Percentiles rank a stretch among this genome's conserved stretches.
These are phyloP conservation scores for Tetrax tetrax DNA, from an alignment of 2,113 vertebrate genomes.

Conservation along the genomic window DNA sequence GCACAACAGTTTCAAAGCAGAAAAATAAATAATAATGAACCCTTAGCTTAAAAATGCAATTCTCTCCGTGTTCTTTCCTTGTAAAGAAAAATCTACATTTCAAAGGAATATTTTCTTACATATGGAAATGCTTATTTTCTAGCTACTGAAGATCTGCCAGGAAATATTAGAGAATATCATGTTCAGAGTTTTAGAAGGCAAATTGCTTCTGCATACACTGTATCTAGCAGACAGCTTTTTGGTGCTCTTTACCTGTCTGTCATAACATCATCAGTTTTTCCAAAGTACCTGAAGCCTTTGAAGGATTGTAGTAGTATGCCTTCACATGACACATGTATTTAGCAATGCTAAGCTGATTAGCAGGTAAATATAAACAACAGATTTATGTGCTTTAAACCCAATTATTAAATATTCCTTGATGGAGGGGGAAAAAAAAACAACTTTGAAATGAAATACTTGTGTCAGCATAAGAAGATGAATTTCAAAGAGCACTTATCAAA, in stretches of 20 bases:
- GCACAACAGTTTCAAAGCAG: slow-evolving; percentile 42
- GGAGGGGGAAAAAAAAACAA: neutral
- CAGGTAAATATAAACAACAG: slow-evolving; percentile 43
- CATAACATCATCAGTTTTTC: slow-evolving; percentile 54
- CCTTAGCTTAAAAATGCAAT: slow-evolving; percentile 36
- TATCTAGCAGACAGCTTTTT: slow-evolving; percentile 53
- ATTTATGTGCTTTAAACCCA: neutral
- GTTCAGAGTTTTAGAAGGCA: slow-evolving; percentile 67
- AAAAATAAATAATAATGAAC: slow-evolving; percentile 51
- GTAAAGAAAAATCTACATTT: slow-evolving; percentile 62
- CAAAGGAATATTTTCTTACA: slow-evolving; percentile 66
- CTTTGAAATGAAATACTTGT: slow-evolving; percentile 18
- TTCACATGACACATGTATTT: slow-evolving; percentile 35
- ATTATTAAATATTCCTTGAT: slow-evolving; percentile 43
- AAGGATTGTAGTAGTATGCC: slow-evolving; percentile 1
- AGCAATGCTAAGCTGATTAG: slow-evolving; percentile 55
- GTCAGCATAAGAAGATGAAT: neutral
- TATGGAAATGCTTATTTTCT: slow-evolving; percentile 68
- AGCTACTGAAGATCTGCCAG: slow-evolving; percentile 50
- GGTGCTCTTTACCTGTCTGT: slow-evolving; percentile 44
- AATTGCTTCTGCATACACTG: slow-evolving; percentile 56
- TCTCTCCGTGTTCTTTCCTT: slow-evolving; percentile 35
- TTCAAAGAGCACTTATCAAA: neutral
- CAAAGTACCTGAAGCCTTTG: slow-evolving; percentile 46
- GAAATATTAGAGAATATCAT: slow-evolving; percentile 55